Base-by-base conservation (phyloP, 1,140 invertebrate species). In the Drosophila teissieri region DNA sequence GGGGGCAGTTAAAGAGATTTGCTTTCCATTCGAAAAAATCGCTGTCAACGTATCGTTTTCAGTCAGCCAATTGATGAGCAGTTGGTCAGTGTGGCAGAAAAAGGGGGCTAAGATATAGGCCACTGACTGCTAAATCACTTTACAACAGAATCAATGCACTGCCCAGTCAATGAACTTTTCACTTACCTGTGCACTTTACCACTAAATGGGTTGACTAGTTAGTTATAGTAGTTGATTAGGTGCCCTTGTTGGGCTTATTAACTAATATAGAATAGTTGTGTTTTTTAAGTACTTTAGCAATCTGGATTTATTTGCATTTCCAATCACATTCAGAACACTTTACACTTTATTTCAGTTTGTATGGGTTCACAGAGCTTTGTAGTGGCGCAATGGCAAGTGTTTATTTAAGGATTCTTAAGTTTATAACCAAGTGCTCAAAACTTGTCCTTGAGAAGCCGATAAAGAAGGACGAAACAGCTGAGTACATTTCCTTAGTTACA, bases 1-100 rank as follows among this genome's bases (percentile, higher is more conserved):
- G n/a, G n/a, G n/a, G n/a, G 7, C 24, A 70, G 64, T 45, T 79
- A 70, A 75, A 73, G 69, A 46, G 75, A 82, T 83, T 82, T 83
- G 19, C 45, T 52, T 56, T 36, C 27, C 34, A 39, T 73, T 53
- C 37, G 48, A 55, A 46, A 31, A 34, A 65, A 78, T 55, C 45
- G 62, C 69, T 79, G 60, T 58, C 80, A 65, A 56, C 48, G 46
- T 37, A 36, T 57, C 37, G 44, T 49, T 34, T 22, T 7, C 19
- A 65, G 39, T 44, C 42, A 54, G 45, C 64, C 64, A 61, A 65
- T 17, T 61, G 58, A 58, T 49, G 42, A 82, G n/a, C n/a, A n/a
- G 68, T 69, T 83, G 72, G 62, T 54, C 75, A 67, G 39, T 40
- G 34, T 24, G 34, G 51, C 27, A 57, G 54, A 54, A 61, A 55